phyloP scores from a whole-genome alignment of 2,888 invertebrate genomes.

The Xestia sexstrigata region DNA sequence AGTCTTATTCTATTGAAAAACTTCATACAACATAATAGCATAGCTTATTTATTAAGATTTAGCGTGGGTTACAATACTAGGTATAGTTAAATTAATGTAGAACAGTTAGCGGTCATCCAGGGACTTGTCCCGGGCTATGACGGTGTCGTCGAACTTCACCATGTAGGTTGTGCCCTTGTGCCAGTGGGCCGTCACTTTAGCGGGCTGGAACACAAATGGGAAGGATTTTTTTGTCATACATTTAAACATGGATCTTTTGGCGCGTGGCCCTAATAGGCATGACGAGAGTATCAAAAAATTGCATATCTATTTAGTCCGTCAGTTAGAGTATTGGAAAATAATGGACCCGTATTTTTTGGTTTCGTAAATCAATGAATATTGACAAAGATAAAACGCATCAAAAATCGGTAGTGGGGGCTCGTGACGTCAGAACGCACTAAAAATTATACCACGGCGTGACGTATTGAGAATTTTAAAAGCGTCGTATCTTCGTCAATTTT shows the following conservation, averaged over 20 bases:
- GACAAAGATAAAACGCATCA: too few species aligned
- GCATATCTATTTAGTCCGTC: too few species aligned
- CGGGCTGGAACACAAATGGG: constrained; percentile 93
- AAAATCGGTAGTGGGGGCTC: too few species aligned
- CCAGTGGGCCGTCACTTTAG: constrained; percentile 99
- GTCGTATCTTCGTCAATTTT: too few species aligned
- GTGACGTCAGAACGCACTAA: too few species aligned
- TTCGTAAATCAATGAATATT: too few species aligned
- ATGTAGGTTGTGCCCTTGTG: constrained; percentile 99
- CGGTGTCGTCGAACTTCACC: constrained; percentile 99
- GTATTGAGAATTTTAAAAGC: too few species aligned
- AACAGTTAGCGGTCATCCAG: constrained; percentile 95
- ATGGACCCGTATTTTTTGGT: too few species aligned
- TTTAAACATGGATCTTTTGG: background rate
- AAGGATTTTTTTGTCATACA: background rate
- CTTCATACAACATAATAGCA: constrained; percentile 26
- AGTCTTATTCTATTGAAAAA: constrained; percentile 1
- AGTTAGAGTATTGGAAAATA: too few species aligned
- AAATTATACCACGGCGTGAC: too few species aligned
- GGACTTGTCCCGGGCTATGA: constrained; percentile 97
- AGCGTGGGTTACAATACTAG: constrained; percentile 31
- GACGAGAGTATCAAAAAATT: too few species aligned
- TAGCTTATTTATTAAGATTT: constrained; percentile 37
- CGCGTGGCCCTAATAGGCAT: background rate
- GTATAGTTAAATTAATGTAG: background rate